phyloP scores from a whole-genome alignment of 2,113 vertebrate genomes.

The Apodemus sylvaticus region DNA sequence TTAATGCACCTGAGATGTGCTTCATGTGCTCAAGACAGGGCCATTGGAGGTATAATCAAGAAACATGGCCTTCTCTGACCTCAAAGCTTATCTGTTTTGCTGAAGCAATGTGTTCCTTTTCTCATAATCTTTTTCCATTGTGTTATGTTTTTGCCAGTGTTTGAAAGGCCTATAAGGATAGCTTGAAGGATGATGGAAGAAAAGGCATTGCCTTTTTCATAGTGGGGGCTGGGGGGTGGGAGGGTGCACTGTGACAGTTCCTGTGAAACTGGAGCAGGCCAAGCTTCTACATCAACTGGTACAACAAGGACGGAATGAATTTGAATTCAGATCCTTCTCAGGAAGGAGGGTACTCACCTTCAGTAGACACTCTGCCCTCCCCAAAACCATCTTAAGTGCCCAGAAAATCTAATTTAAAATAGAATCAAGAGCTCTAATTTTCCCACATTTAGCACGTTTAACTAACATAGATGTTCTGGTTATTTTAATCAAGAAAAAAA shows the following conservation, averaged over 20 bases:
- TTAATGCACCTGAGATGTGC: conserved; percentile 72
- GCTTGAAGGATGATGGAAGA: background rate
- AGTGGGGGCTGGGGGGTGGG: background rate
- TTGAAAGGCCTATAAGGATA: conserved; percentile 64
- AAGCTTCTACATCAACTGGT: background rate
- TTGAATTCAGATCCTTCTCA: conserved; percentile 36
- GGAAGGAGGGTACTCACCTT: background rate
- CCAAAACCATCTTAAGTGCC: conserved; percentile 45
- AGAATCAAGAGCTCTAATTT: conserved; percentile 46
- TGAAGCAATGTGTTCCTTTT: conserved; percentile 67
- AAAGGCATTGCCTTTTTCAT: background rate
- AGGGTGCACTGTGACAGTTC: background rate
- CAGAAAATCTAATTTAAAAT: conserved; percentile 57
- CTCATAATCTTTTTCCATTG: conserved; percentile 52
- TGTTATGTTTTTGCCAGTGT: conserved; percentile 65
- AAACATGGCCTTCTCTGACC: conserved; percentile 52
- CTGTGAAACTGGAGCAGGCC: background rate
- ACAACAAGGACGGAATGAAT: background rate
- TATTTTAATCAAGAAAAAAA: conserved; percentile 79
- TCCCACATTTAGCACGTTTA: conserved; percentile 76
- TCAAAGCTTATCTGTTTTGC: conserved; percentile 73
- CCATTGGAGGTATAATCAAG: conserved; percentile 63
- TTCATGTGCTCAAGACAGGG: conserved; percentile 66
- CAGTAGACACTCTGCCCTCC: background rate
- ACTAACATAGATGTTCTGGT: conserved; percentile 75